Conservation (phyloP, 2,113 vertebrate genomes). For the Leuciscus idus region DNA sequence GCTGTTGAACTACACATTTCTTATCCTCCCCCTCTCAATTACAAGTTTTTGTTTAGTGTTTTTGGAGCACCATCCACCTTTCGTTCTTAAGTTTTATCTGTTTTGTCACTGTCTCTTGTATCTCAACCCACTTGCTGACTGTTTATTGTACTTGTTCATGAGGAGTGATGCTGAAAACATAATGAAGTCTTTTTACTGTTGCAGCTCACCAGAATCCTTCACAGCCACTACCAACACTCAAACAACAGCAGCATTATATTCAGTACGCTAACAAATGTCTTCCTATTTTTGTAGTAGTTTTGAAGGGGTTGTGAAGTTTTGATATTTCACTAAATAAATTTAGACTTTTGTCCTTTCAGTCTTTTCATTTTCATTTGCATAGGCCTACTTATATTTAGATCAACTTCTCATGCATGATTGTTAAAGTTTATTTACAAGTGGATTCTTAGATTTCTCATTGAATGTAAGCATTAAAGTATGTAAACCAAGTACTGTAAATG, state of each 20-base stretch:
- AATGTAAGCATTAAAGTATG: no score
- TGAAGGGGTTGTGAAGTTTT: neutral
- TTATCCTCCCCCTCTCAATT: slow-evolving; percentile 10
- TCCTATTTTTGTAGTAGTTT: neutral
- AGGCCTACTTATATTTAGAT: neutral
- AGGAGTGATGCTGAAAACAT: slow-evolving; percentile 6
- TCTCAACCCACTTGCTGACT: slow-evolving; percentile 25
- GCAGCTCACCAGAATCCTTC: neutral
- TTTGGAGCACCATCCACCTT: neutral
- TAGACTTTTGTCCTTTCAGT: neutral
- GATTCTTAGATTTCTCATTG: no score
- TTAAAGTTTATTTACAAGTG: no score
- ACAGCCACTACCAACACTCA: neutral
- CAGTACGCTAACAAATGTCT: neutral
- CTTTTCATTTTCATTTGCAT: neutral
- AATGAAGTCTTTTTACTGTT: slow-evolving; percentile 10
- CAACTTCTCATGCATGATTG: no score
- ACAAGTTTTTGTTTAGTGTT: neutral
- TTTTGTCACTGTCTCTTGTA: slow-evolving; percentile 32
- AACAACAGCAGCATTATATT: neutral
- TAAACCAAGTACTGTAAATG: no score
- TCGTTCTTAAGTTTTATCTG: neutral
- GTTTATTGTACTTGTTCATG: slow-evolving; percentile 30
- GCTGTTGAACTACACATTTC: slow-evolving; percentile 15
- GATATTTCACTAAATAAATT: neutral